Evolutionary conservation across 2,888 invertebrate genomes (phyloP).

Genomic region (Tetheella fluctuosa): DNA sequence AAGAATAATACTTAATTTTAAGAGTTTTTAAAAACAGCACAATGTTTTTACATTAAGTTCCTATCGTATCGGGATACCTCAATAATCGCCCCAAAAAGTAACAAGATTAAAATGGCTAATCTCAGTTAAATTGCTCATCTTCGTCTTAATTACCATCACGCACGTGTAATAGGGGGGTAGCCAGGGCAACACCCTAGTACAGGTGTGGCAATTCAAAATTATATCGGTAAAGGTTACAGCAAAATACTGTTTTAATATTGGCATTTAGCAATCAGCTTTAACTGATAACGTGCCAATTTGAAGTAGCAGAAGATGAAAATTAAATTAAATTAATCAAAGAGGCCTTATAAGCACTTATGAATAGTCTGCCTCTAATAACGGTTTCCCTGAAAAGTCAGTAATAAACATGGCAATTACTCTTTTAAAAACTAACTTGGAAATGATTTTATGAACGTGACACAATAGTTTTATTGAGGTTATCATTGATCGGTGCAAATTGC

Average conservation of each 20-base stretch:
- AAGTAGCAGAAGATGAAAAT: no score
- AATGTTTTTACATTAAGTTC: conserved; percentile 23
- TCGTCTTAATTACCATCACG: conserved; percentile 61
- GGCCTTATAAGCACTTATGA: no score
- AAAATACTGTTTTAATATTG: background rate
- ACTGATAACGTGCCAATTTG: background rate
- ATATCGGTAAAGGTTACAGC: conserved; percentile 8
- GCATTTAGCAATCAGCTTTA: background rate
- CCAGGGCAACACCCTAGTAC: conserved; percentile 62
- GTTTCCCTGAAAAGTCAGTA: no score
- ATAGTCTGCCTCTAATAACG: no score
- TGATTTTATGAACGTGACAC: background rate
- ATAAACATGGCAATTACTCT: no score
- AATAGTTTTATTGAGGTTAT: background rate
- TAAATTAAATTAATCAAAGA: no score
- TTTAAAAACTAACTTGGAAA: no score
- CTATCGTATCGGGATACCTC: conserved; percentile 33
- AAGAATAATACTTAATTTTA: background rate
- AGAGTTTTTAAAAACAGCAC: background rate
- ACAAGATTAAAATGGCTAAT: conserved; percentile 72
- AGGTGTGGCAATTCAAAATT: conserved; percentile 32
- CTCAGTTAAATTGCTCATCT: conserved; percentile 75
- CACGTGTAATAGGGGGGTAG: conserved; percentile 61
- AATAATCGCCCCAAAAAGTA: conserved; percentile 36
- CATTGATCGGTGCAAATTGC: no score